Conservation (phyloP, 1,140 invertebrate genomes). For the Sarcophaga bullata region DNA sequence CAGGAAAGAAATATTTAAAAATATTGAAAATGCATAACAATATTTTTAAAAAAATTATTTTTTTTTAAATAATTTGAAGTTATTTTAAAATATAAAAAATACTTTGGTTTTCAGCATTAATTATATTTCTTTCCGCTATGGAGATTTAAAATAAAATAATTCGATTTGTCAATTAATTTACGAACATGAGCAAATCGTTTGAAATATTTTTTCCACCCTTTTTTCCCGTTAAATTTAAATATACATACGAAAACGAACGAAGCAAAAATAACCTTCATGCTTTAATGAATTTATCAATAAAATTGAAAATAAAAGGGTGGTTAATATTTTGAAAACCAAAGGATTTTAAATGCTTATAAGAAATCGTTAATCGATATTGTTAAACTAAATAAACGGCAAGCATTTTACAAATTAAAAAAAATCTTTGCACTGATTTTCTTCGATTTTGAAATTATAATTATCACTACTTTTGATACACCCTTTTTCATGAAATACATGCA, state of each 20-base stretch:
- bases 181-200: background rate
- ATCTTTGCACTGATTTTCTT: background rate
- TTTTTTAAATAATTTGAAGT: background rate
- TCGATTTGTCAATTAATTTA: conserved; percentile 1
- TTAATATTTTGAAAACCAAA: background rate
- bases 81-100: background rate
- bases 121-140: conserved; percentile 1
- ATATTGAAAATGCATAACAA: too few species aligned
- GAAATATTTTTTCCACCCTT: too few species aligned
- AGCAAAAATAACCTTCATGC: background rate
- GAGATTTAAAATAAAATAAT: background rate
- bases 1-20: too few species aligned
- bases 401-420: background rate
- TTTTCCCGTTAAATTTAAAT: background rate
- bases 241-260: background rate
- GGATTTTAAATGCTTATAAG: too few species aligned
- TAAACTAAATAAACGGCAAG: background rate
- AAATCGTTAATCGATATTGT: too few species aligned
- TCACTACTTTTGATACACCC: background rate
- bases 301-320: background rate
- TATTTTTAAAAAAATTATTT: too few species aligned
- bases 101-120: background rate
- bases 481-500: background rate
- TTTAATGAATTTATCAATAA: conserved; percentile 10
- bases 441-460: background rate